These are phyloP conservation scores for Laterallus jamaicensis DNA, from an alignment of 2,113 vertebrate genomes.

Conservation along the genomic window DNA sequence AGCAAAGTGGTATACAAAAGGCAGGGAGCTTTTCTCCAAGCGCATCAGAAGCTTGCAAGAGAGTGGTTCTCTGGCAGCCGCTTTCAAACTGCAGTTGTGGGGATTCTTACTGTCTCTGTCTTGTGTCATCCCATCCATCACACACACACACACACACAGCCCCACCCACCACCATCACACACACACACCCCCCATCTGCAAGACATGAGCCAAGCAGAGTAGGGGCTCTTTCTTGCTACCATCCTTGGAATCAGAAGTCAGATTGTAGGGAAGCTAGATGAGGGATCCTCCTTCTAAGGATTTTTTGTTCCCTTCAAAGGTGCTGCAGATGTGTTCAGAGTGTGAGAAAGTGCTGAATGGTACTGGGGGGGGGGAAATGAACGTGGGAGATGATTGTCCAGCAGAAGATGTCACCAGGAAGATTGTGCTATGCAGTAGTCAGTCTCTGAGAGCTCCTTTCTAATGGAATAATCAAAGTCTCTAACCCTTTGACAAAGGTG, in stretches of 20 bases:
- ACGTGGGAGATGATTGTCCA: neutral
- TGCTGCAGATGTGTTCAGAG: neutral
- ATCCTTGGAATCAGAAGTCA: neutral
- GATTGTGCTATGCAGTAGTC: neutral
- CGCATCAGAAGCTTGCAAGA: neutral
- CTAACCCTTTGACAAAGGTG: neutral
- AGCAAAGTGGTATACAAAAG: neutral
- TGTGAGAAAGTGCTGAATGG: neutral
- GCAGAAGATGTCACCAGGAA: neutral
- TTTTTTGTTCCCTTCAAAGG: neutral
- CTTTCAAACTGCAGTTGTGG: neutral
- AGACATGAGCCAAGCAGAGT: neutral
- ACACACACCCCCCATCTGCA: neutral
- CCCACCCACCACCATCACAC: too few relatives aligned
- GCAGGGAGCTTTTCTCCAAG: neutral
- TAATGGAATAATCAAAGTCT: neutral
- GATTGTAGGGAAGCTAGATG: neutral
- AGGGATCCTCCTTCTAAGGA: neutral
- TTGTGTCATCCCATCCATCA: too few relatives aligned
- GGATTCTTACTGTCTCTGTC: neutral
- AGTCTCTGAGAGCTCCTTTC: neutral
- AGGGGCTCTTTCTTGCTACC: neutral
- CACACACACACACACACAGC: too few relatives aligned
- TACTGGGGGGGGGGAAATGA: too few relatives aligned
- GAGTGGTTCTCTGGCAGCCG: neutral